These are phyloP conservation scores for Rhogogaster chlorosoma DNA, from an alignment of 2,888 invertebrate genomes.

Conservation along the genomic window DNA sequence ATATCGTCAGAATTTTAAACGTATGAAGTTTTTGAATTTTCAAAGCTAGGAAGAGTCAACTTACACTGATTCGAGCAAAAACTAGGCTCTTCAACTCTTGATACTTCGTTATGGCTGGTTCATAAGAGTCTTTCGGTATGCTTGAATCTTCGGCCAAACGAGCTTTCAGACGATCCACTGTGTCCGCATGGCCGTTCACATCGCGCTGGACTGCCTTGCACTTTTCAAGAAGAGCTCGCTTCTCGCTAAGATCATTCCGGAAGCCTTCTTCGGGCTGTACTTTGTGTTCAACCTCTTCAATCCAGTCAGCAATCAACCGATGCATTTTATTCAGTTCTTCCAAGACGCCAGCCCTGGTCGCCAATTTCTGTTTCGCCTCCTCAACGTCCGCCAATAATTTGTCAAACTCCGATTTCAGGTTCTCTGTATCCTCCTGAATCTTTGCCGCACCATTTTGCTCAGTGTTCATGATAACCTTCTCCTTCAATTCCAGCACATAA, in stretches of 20 bases:
- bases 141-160: conserved; percentile 86
- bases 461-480: conserved; percentile 95
- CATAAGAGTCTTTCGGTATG: conserved; percentile 85
- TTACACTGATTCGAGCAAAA: conserved; percentile 83
- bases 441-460: conserved; percentile 92
- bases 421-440: conserved; percentile 95
- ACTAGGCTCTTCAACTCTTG: conserved; percentile 85
- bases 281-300: conserved; percentile 93
- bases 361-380: conserved; percentile 87
- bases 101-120: conserved; percentile 86
- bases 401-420: conserved; percentile 93
- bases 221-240: conserved; percentile 93
- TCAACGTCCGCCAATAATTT: conserved; percentile 90
- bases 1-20: background rate
- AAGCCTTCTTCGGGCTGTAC: conserved; percentile 87
- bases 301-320: conserved; percentile 91
- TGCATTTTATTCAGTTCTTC: conserved; percentile 93
- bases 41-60: conserved; percentile 65
- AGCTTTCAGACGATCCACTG: conserved; percentile 87
- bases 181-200: conserved; percentile 88
- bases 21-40: conserved; percentile 49
- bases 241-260: conserved; percentile 93
- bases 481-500: conserved; percentile 93
- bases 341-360: conserved; percentile 87
- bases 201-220: conserved; percentile 91